Percentiles rank a stretch among this genome's conserved stretches.
These are phyloP conservation scores for Olivierus martensii DNA, from an alignment of 1,140 invertebrate species.

Conservation along the genomic window DNA sequence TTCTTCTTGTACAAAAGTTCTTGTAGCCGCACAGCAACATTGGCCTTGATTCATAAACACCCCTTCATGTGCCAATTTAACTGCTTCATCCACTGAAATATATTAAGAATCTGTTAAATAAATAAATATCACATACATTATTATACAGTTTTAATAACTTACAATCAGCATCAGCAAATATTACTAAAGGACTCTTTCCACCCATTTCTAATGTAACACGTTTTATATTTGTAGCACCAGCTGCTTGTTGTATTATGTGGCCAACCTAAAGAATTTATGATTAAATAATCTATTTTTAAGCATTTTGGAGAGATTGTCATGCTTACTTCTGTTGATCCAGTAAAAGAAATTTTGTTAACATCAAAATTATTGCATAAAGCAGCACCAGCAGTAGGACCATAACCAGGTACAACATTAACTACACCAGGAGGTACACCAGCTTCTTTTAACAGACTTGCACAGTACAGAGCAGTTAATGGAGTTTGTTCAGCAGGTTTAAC, in stretches of 20 bases:
- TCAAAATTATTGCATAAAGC: conserved; percentile 59
- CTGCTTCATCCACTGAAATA: conserved; percentile 51
- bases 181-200: conserved; percentile 73
- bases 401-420: conserved; percentile 69
- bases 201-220: conserved; percentile 74
- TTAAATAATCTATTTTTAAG: background rate
- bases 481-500: conserved; percentile 91
- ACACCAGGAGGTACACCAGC: conserved; percentile 82
- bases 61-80: conserved; percentile 54
- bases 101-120: conserved; percentile 7
- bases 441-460: conserved; percentile 64
- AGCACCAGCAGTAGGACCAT: conserved; percentile 63
- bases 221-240: conserved; percentile 65
- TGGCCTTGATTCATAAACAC: conserved; percentile 68
- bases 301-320: too few species aligned
- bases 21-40: conserved; percentile 67
- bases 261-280: conserved; percentile 41
- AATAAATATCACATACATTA: too few species aligned
- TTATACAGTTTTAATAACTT: conserved; percentile 14
- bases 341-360: conserved; percentile 31
- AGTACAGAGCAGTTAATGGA: conserved; percentile 66
- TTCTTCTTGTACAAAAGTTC: conserved; percentile 57
- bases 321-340: conserved; percentile 23
- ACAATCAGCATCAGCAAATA: conserved; percentile 61
- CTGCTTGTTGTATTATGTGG: conserved; percentile 52